Evolutionary conservation across 2,888 invertebrate genomes (phyloP), one percentile per base, ranked within the genome.

Genomic region (Hirtodrosophila cameraria): DNA sequence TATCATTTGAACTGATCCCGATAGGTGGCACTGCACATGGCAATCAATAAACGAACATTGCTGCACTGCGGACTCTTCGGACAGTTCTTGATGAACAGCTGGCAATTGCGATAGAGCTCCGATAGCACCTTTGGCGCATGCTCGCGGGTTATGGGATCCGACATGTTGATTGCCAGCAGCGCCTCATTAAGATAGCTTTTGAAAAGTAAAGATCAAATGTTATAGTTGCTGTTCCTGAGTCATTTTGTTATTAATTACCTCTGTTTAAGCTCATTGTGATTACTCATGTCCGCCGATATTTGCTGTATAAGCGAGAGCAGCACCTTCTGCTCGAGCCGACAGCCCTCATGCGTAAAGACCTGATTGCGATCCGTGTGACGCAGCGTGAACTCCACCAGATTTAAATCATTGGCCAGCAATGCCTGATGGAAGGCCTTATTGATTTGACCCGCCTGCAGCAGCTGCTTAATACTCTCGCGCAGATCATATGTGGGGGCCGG

Each of bases 231-330:
- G 28, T 3, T 15, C 9, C 2, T 20, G 27, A 5, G 6, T 1
- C 6, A 31, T 13, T 7, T 27, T 7, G 9, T 30, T n/a, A 20
- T 2, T 1, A 42, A 91, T 90, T 91, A 96, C 96, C 93, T 95
- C 81, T 95, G 93, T 91, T 97, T 97, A 12, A 95, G 92, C 85
- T 96, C 96, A 8, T 97, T 96, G 82, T 97, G 95, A 68, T 95
- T 94, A 66, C 93, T 93, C 92, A 99, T 94, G 88, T 98, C 98
- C 0, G 97, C 96, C 12, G 97, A 96, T 13, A 98, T 93, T 90
- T 99, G 99, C 89, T 99, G 98, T 81, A 99, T 96, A 20, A 99
- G 93, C 2, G 98, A 97, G 46, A 99, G 92, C 70, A 99, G 92
- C 58, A 98, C 97, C 80, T 96, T 96, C 90, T 98, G 98, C 75